Evolutionary conservation across 2,888 invertebrate species (phyloP).

Genomic region (Odontocerum albicorne): DNA sequence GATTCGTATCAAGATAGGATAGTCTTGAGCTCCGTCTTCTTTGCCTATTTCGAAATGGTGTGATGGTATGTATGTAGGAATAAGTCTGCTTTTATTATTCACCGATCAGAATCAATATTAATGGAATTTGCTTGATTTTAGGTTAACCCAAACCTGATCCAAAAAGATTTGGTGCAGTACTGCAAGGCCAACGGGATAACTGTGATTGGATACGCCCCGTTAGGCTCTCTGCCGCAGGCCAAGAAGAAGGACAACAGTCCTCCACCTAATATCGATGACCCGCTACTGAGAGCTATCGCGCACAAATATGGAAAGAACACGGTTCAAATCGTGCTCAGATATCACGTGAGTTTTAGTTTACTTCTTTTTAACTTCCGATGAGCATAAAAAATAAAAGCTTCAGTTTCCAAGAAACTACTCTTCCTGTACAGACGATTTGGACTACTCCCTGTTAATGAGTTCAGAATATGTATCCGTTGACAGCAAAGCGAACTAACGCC

Average conservation of each 20-base stretch:
- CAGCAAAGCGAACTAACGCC: too few species aligned
- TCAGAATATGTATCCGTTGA: too few species aligned
- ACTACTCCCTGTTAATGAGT: too few species aligned
- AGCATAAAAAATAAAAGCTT: not conserved
- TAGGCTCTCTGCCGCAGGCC: conserved; percentile 49
- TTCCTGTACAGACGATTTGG: too few species aligned
- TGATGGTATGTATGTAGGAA: too few species aligned
- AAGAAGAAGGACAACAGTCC: conserved; percentile 42
- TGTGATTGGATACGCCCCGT: conserved; percentile 60
- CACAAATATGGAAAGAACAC: conserved; percentile 50
- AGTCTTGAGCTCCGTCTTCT: too few species aligned
- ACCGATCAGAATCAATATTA: too few species aligned
- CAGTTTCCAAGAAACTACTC: too few species aligned
- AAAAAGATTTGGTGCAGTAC: conserved; percentile 58
- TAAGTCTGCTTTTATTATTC: too few species aligned
- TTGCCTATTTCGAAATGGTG: too few species aligned
- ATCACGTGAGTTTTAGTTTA: conserved; percentile 45
- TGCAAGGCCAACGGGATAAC: conserved; percentile 57
- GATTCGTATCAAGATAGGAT: too few species aligned
- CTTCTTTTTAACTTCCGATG: too few species aligned
- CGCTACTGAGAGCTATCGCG: conserved; percentile 45
- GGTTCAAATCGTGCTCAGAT: conserved; percentile 51
- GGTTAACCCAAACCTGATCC: conserved; percentile 60
- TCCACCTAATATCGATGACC: conserved; percentile 44
- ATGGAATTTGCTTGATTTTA: conserved; percentile 14